Evolutionary conservation across 2,113 vertebrate species (phyloP), one percentile per base, ranked within the genome.

Genomic region (Sander vitreus): DNA sequence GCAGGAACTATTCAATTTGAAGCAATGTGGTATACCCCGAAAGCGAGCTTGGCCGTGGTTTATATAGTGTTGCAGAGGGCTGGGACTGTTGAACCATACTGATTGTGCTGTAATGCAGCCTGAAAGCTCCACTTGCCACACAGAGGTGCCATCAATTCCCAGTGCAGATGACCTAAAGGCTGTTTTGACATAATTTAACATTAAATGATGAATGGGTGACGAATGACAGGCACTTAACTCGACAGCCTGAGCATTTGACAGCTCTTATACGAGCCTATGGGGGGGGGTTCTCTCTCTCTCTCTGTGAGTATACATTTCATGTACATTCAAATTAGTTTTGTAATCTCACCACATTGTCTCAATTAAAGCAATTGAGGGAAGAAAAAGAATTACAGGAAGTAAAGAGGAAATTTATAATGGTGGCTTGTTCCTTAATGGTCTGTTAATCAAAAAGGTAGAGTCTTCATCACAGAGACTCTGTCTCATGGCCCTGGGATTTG

Each of bases 141-240:
- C 80, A 81, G 82, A 51, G 76, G 76, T 53, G 67, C 83, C 88
- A 90, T 93, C 87, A 91, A 91, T 94, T 89, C 80, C 78, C 78
- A 63, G 71, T 47, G 74, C 11, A 3, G 70, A 85, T 89, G 90
- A 93, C 92, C 90, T 87, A 51, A 84, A 89, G 90, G 90, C 83
- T 88, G 82, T 93, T 93, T 92, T 91, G 91, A 94, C 89, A 90
- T 90, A 93, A 94, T 91, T 93, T 91, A 90, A 90, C 90, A 91
- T 88, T 92, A 93, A 93, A 90, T 86, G 83, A 91, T 86, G 90
- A 91, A 85, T 63, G 89, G 82, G 72, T 92, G 90, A 93, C 81
- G 65, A 87, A 92, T 83, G 91, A 89, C 87, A 67, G 76, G 78
- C 83, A 85, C 84, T 91, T 93, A 77, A 86, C 74, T 89, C 57